These are phyloP conservation scores for Ceratosolen fusciceps DNA, from an alignment of 1,140 invertebrate genomes.

Conservation along the genomic window DNA sequence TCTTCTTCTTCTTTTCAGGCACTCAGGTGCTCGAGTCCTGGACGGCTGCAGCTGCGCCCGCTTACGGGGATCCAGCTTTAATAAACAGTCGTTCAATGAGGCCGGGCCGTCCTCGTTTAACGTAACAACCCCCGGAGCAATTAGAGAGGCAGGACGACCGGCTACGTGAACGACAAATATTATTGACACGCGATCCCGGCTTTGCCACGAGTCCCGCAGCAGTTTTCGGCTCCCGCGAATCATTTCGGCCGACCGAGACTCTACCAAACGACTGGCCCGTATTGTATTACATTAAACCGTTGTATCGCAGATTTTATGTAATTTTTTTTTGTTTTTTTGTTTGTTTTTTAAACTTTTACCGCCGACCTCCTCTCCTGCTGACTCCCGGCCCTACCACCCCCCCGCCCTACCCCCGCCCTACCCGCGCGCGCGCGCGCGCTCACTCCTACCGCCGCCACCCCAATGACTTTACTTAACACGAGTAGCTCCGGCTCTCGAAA, in stretches of 20 bases:
- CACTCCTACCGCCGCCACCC: no score
- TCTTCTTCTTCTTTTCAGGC: no score
- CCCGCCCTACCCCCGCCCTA: no score
- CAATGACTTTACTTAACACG: no score
- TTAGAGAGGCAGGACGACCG: no score
- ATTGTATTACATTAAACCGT: neutral
- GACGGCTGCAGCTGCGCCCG: constrained; percentile 51
- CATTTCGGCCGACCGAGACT: neutral
- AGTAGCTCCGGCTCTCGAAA: no score
- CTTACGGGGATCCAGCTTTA: constrained; percentile 57
- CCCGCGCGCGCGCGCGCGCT: no score
- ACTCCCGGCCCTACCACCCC: no score
- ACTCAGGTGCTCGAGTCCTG: no score
- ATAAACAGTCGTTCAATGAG: constrained; percentile 56
- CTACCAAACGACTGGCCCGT: neutral
- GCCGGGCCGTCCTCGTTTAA: neutral
- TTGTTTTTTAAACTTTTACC: no score
- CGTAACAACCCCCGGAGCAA: neutral
- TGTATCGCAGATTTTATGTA: neutral
- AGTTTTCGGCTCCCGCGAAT: neutral
- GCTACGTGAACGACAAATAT: constrained; percentile 38
- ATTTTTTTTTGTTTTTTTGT: no score
- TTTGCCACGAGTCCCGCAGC: neutral
- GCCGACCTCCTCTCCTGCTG: no score
- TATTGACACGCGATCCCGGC: constrained; percentile 41